Base-by-base conservation (phyloP, 2,797 vertebrate species). In the Psittacula derbiana region DNA sequence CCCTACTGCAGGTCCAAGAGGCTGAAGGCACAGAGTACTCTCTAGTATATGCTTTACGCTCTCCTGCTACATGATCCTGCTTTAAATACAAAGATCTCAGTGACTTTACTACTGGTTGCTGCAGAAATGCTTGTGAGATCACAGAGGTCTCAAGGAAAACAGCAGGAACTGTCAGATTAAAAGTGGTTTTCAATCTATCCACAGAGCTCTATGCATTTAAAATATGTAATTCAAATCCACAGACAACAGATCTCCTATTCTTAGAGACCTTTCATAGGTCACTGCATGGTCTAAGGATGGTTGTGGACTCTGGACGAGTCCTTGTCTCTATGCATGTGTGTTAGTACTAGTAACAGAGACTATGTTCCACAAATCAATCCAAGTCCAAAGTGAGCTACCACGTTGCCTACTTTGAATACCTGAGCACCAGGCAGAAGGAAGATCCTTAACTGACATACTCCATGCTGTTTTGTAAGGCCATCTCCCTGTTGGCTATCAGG, bases 361-460 rank as follows among this genome's bases (percentile, higher is more conserved):
- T 0, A 21, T 4, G 17, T 5, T 79, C 55, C 49, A 38, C 53
- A 62, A 27, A 82, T 6, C 0, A 0, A 49, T 25, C 52, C 47
- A 46, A 30, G 27, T 47, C 20, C 50, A 69, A 31, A 20, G 28
- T 1, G 24, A 75, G 49, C 13, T 31, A 49, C n/a, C 28, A 25
- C 6, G 2, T 33, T 55, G 11, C 25, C 36, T 25, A 5, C 55
- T 25, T 47, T 1, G 1, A 61, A n/a, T 75, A 57, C 9, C 33
- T 38, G 13, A 47, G 25, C 41, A 47, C 18, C 11, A 44, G 36
- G 15, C 27, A 62, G 38, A 80, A 23, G 41, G 1, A 58, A 60
- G 36, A 36, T n/a, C 40, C 41, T 40, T 40, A 52, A 38, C 9
- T 25, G 33, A 75, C 21, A 24, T 27, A 30, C 9, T 67, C 8